Percentiles rank a stretch among this genome's conserved stretches.
Conservation (phyloP, 2,797 vertebrate species). For the Ispidina picta region DNA sequence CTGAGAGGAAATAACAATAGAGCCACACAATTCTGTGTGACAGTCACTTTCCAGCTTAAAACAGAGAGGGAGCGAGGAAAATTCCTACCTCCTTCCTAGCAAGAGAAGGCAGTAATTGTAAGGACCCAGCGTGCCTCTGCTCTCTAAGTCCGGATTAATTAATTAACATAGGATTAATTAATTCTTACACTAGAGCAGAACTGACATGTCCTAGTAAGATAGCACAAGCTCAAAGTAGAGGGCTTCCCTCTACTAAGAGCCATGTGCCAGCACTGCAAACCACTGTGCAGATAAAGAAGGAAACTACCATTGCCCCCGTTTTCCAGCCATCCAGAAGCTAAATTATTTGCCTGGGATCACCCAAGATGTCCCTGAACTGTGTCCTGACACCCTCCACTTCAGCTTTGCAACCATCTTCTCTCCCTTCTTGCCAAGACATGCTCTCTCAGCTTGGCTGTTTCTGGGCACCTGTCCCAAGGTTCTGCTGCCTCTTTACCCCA, state of each 20-base stretch:
- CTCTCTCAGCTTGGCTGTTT: fast-evolving
- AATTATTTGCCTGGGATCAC: not conserved
- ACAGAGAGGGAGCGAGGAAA: not conserved
- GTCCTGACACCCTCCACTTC: not conserved
- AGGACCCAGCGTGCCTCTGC: not conserved
- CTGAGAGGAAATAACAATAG: conserved; percentile 50
- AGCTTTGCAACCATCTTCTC: not conserved
- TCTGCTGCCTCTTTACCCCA: not conserved
- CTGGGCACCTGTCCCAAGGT: not conserved
- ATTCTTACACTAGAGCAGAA: conserved; percentile 16
- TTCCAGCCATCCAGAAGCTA: not conserved
- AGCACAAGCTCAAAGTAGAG: not conserved
- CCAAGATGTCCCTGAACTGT: not conserved
- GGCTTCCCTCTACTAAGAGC: not conserved
- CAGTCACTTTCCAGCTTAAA: conserved; percentile 37
- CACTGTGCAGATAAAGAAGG: not conserved
- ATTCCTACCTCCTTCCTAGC: not conserved
- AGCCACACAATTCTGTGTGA: not conserved
- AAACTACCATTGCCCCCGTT: not conserved
- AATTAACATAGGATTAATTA: conserved; percentile 48
- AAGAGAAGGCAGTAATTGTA: not conserved
- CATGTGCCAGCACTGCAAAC: not conserved
- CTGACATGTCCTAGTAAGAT: not conserved
- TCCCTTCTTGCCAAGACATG: not conserved
- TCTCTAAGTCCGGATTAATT: conserved; percentile 37